Evolutionary conservation across 2,888 invertebrate genomes (phyloP).

Genomic region (Pristionchus arcanus): DNA sequence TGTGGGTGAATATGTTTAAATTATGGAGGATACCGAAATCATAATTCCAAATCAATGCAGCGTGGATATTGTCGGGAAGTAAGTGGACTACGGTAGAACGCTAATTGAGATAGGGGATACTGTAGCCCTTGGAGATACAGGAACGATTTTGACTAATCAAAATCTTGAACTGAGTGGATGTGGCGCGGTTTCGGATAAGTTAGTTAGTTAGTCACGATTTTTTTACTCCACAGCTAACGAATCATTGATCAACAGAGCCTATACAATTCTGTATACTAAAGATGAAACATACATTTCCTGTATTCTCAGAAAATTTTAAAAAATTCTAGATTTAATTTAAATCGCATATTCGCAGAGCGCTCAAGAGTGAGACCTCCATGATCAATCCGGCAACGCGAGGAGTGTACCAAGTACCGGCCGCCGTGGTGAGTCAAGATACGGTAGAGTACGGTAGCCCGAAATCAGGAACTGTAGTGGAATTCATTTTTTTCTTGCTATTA

Average conservation of each 20-base stretch:
- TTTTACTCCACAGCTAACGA: no score
- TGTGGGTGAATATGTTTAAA: no score
- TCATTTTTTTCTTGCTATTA: no score
- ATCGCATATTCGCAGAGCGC: constrained; percentile 39
- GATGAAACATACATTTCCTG: neutral
- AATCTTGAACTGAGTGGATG: no score
- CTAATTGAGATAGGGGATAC: neutral
- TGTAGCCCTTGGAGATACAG: no score
- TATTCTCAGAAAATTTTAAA: neutral
- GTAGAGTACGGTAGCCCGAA: neutral
- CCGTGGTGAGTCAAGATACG: neutral
- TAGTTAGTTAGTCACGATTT: no score
- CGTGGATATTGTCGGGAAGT: neutral
- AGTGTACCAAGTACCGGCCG: constrained; percentile 6
- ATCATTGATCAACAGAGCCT: neutral
- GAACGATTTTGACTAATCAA: no score
- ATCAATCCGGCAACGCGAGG: constrained; percentile 38
- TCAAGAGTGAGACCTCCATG: neutral
- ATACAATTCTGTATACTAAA: neutral
- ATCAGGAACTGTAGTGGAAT: neutral
- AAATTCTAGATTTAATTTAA: no score
- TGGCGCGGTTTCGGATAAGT: no score
- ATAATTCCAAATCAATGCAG: no score
- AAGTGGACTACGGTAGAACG: neutral
- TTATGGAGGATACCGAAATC: no score